Evolutionary conservation across 2,888 invertebrate genomes (phyloP).

Genomic region (Tipula helvola): DNA sequence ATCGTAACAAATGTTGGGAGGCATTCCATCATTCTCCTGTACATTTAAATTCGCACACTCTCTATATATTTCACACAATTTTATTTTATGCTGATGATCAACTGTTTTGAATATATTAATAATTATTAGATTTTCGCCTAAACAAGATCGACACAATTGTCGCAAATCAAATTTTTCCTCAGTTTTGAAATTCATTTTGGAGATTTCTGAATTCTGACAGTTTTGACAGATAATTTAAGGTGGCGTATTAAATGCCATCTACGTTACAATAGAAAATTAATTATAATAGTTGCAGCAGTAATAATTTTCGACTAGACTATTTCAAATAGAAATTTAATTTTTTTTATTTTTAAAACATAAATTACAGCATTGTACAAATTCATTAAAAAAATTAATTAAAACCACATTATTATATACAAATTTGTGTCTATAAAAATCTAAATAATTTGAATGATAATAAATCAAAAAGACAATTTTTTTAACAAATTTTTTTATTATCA

Average conservation of each 20-base stretch:
- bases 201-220: background rate
- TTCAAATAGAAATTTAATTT: background rate
- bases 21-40: constrained; percentile 8
- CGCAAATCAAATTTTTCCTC: background rate
- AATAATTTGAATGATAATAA: too few species aligned
- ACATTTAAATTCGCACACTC: constrained; percentile 10
- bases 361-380: too few species aligned
- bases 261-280: background rate
- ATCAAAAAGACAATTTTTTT: too few species aligned
- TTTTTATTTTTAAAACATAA: too few species aligned
- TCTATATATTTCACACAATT: background rate
- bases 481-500: background rate
- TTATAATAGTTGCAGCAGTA: background rate
- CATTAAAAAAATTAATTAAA: too few species aligned
- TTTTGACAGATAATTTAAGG: background rate
- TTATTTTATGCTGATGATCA: background rate
- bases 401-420: too few species aligned
- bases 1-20: constrained; percentile 11
- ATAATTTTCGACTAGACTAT: background rate
- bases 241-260: background rate
- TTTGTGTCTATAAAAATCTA: too few species aligned
- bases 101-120: background rate
- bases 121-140: background rate
- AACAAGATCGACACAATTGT: background rate
- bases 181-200: background rate